These are phyloP conservation scores for Gorsachius goisagi DNA, from an alignment of 2,113 vertebrate genomes.

Conservation along the genomic window DNA sequence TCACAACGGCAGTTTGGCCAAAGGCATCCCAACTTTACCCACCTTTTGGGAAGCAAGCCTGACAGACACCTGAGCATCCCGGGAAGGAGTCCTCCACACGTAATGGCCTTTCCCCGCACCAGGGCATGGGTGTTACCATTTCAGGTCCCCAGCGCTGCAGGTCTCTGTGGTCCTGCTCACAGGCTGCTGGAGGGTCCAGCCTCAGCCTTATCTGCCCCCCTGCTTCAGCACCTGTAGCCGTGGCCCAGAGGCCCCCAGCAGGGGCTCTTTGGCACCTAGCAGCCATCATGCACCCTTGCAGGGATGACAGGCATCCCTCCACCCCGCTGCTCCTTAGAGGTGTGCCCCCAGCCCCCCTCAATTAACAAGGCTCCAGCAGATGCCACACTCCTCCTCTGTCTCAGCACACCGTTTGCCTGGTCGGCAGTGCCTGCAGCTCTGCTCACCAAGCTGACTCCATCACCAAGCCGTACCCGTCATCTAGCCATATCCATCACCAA, in stretches of 20 bases:
- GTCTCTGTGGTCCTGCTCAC: not conserved
- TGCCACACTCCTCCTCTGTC: not conserved
- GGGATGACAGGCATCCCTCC: not conserved
- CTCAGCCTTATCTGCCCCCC: not conserved
- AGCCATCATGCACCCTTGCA: not conserved
- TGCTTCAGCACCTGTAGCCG: too few species aligned
- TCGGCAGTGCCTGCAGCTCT: not conserved
- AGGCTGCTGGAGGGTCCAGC: not conserved
- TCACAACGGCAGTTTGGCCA: not conserved
- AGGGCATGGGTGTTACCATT: accelerated
- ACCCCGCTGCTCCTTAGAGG: not conserved
- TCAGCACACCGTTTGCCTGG: not conserved
- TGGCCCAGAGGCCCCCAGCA: not conserved
- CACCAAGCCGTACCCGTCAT: not conserved
- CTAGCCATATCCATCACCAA: not conserved
- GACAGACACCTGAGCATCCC: not conserved
- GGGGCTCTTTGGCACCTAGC: not conserved
- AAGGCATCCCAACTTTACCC: not conserved
- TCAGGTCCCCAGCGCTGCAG: not conserved
- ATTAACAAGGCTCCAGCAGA: not conserved
- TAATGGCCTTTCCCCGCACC: not conserved
- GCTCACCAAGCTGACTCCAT: not conserved
- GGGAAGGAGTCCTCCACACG: accelerated
- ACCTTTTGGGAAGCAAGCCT: not conserved
- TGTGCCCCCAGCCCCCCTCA: not conserved